Conservation (phyloP, 2,113 vertebrate genomes). For the Pogona vitticeps region DNA sequence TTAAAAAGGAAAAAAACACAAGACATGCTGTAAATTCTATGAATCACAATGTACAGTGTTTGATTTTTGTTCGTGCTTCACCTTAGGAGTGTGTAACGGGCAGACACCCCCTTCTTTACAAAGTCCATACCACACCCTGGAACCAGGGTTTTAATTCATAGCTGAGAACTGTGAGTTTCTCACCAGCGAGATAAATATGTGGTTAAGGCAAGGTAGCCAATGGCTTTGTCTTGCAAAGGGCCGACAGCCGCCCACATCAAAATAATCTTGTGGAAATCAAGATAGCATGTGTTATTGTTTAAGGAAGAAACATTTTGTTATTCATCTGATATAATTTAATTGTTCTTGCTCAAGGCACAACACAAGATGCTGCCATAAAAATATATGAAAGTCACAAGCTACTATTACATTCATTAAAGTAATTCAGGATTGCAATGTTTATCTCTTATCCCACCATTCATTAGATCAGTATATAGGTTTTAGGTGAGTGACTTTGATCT, state of each 20-base stretch:
- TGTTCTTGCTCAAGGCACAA: conserved; percentile 24
- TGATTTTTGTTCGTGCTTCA: background rate
- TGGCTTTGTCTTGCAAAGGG: conserved; percentile 24
- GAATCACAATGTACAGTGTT: accelerated
- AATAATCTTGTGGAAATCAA: conserved; percentile 6
- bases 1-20: background rate
- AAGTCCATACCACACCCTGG: conserved; percentile 31
- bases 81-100: background rate
- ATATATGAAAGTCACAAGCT: background rate
- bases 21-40: background rate
- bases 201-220: background rate
- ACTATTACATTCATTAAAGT: background rate
- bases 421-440: background rate
- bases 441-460: background rate
- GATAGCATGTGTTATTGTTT: background rate
- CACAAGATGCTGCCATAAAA: conserved; percentile 1
- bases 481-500: background rate
- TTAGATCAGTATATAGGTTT: conserved; percentile 10
- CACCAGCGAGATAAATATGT: conserved; percentile 18
- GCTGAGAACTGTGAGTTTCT: background rate
- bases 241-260: background rate
- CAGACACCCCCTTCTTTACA: conserved; percentile 19
- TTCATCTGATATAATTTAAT: conserved; percentile 4
- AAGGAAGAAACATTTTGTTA: conserved; percentile 23
- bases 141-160: conserved; percentile 26